A percentile compares a stretch with the other conserved stretches of the same genome.
Conservation (phyloP, 30 jellyfish, hydroid and myxozoan species). For the Rhopilema esculentum region DNA sequence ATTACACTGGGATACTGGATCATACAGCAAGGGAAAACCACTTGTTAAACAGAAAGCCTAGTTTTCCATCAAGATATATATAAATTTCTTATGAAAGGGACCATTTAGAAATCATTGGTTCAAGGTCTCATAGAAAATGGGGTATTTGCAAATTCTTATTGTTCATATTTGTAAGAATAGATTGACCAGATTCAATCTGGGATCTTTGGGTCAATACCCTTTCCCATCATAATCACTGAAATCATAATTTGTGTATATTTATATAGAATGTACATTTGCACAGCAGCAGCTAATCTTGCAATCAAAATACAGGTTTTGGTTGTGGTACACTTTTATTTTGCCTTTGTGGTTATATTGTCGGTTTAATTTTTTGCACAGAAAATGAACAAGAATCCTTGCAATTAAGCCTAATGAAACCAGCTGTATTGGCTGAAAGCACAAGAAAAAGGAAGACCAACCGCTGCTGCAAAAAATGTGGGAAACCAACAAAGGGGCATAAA, state of each 20-base stretch:
- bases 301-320: neutral
- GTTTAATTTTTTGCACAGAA: conserved; percentile 9
- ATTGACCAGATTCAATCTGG: neutral
- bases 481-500: conserved; percentile 25
- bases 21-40: neutral
- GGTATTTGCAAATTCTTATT: neutral
- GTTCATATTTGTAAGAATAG: neutral
- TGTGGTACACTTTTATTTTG: neutral
- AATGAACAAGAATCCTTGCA: conserved; percentile 17
- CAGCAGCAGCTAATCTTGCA: neutral
- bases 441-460: conserved; percentile 3
- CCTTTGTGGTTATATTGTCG: neutral
- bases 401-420: conserved; percentile 5
- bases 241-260: neutral
- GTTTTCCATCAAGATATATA: neutral
- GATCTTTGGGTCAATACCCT: neutral
- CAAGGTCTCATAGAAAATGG: neutral
- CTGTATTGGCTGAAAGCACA: conserved; percentile 9
- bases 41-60: neutral
- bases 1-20: neutral
- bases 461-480: conserved; percentile 27
- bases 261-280: neutral
- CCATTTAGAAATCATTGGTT: neutral
- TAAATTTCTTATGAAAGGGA: neutral
- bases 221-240: neutral